phyloP scores from a whole-genome alignment of 1,140 invertebrate species.

The Drosophila kohkoa region DNA sequence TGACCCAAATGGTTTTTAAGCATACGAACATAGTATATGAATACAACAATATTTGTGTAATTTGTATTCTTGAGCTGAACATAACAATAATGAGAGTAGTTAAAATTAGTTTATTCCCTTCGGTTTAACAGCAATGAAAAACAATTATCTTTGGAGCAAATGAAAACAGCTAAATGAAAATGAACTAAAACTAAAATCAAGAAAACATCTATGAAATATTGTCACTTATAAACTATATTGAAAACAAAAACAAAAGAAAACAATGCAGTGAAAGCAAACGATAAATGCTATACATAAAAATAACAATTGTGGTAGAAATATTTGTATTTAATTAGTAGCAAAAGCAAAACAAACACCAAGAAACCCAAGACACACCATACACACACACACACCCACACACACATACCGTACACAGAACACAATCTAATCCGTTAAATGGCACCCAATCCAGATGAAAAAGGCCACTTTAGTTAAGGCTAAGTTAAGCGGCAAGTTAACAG shows the following conservation, averaged over 20 bases:
- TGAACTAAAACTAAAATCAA: constrained; percentile 7
- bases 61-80: constrained; percentile 74
- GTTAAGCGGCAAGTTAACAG: constrained; percentile 42
- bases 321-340: constrained; percentile 40
- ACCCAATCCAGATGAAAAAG: constrained; percentile 46
- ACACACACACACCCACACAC: neutral
- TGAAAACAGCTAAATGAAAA: constrained; percentile 19
- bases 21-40: constrained; percentile 39
- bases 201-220: constrained; percentile 18
- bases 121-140: constrained; percentile 45
- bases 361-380: neutral
- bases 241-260: constrained; percentile 1
- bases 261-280: constrained; percentile 15
- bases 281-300: constrained; percentile 18
- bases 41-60: constrained; percentile 36
- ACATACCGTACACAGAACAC: constrained; percentile 12
- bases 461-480: constrained; percentile 71
- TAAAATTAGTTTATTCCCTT: constrained; percentile 58
- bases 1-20: constrained; percentile 52
- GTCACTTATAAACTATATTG: constrained; percentile 15
- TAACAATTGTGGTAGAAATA: constrained; percentile 33
- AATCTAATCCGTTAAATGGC: constrained; percentile 22
- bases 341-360: constrained; percentile 19
- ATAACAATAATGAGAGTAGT: constrained; percentile 80
- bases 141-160: constrained; percentile 28